Conservation (phyloP, 2,888 invertebrate genomes). For the Atethmia centrago region DNA sequence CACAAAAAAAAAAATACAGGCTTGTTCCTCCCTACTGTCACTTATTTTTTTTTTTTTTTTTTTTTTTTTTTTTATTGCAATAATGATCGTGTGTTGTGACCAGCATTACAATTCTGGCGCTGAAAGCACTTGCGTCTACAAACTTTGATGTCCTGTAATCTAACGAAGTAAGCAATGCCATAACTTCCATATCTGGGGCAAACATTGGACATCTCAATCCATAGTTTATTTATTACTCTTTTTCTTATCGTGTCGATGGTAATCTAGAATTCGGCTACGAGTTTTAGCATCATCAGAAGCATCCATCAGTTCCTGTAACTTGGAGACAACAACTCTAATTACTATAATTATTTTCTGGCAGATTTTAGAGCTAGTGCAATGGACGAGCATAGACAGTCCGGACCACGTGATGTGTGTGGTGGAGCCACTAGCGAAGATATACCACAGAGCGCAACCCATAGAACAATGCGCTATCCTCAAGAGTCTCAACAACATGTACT, state of each 20-base stretch:
- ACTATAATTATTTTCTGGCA: constrained; percentile 53
- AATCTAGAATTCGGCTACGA: neutral
- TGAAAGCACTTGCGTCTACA: neutral
- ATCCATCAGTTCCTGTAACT: neutral
- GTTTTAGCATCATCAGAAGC: neutral
- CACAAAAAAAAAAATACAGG: too few species aligned
- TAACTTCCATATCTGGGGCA: neutral
- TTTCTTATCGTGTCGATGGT: neutral
- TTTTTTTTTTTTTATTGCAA: too few species aligned
- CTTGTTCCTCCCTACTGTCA: too few species aligned
- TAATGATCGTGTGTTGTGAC: too few species aligned
- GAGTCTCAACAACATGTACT: constrained; percentile 80
- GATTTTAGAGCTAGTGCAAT: constrained; percentile 83
- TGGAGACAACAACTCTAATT: neutral
- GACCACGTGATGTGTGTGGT: constrained; percentile 77
- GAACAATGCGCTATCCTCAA: constrained; percentile 82
- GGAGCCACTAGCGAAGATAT: constrained; percentile 72
- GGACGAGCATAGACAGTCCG: constrained; percentile 79
- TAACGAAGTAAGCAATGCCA: neutral
- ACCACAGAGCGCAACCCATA: constrained; percentile 78
- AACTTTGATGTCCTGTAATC: neutral
- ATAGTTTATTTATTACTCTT: neutral
- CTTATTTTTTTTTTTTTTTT: too few species aligned
- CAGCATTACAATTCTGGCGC: too few species aligned
- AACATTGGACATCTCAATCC: neutral